phyloP scores from a whole-genome alignment of 2,888 invertebrate genomes.

The Dynastes tityus region DNA sequence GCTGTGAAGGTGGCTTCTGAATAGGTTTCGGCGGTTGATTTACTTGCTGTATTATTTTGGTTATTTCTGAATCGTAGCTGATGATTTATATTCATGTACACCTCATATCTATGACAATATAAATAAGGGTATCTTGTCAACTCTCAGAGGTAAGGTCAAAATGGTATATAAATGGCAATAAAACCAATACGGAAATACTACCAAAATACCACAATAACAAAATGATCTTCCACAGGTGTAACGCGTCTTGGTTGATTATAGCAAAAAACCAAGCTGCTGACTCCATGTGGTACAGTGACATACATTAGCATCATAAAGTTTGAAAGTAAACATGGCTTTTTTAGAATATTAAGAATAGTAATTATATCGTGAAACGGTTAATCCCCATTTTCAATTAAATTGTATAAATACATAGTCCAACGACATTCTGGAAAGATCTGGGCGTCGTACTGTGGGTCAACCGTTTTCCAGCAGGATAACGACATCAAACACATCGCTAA shows the following conservation, averaged over 20 bases:
- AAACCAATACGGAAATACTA: constrained; percentile 49
- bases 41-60: constrained; percentile 19
- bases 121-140: constrained; percentile 47
- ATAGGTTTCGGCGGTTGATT: constrained; percentile 47
- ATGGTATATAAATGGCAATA: constrained; percentile 45
- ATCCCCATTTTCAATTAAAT: no score
- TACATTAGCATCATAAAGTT: not conserved
- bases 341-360: no score
- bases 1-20: constrained; percentile 31
- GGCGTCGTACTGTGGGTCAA: no score
- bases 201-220: constrained; percentile 45
- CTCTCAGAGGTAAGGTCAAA: constrained; percentile 55
- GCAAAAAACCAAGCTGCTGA: constrained; percentile 55
- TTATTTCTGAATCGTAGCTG: no score
- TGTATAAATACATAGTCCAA: no score
- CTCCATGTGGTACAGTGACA: constrained; percentile 56
- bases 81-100: constrained; percentile 45
- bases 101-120: constrained; percentile 53
- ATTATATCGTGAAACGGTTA: no score
- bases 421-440: no score
- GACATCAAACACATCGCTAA: no score
- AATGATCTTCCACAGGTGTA: constrained; percentile 59
- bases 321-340: no score
- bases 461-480: no score
- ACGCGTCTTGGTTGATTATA: constrained; percentile 55